Evolutionary conservation across 2,888 invertebrate genomes (phyloP), one percentile per base, ranked within the genome.

Genomic region (Itoplectis maculator): DNA sequence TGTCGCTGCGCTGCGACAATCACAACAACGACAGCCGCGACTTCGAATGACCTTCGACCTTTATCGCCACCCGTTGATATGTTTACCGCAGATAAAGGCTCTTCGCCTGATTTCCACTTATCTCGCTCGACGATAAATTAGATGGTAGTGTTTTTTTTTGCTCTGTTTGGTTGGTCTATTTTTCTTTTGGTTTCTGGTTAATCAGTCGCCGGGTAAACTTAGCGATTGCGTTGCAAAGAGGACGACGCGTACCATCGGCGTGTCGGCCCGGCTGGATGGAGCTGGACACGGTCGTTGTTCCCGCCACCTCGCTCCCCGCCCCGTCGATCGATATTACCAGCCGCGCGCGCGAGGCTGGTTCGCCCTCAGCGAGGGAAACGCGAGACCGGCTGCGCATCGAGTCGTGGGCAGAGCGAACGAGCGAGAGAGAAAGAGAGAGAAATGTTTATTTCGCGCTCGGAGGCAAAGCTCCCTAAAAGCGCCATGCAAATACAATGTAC

Each of bases 291-390:
- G 51, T 9, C 76, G 68, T 74, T 63, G 68, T 66, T 51, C 51
- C 74, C 61, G 42, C 68, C 72, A 59, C 66, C 72, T 51, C 61
- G 59, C 65, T 66, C 66, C 65, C 61, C 76, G n/a, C n/a, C 77
- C 72, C 45, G 68, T 72, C 15, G 76, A 81, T 81, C 81, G 81
- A 81, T 54, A 23, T 23, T 23, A 23, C 7, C 49, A 18, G 6
- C 23, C 54, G 11, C 11, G 0, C 54, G 11, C 11, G 0, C 54
- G 23, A 29, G 29, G 6, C 23, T 20, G 23, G 54, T 6, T 23
- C 23, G 2, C 20, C 29, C 29, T 29, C 29, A 29, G 29, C 23
- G 11, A 23, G 11, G 54, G 54, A 54, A 54, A 54, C 54, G 54
- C 54, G 54, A 54, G 23, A 54, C 2, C 23, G 23, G 23, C 0